Evolutionary conservation across 2,797 vertebrate species (phyloP), one percentile per base, ranked within the genome.

Genomic region (Neoniphon sammara): DNA sequence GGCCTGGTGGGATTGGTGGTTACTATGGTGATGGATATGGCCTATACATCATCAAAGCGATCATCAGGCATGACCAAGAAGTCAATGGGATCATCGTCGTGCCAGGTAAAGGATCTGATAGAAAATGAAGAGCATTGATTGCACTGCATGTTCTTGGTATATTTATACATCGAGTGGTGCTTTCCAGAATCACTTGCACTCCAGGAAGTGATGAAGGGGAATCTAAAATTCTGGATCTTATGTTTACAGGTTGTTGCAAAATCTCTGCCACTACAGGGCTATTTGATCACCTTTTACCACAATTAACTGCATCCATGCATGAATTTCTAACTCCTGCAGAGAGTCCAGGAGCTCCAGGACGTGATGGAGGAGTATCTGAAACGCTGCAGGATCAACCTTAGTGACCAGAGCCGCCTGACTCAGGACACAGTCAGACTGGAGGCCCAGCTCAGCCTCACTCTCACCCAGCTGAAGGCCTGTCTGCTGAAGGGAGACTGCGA

Each of bases 321-420:
- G 39, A 21, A 18, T 62, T 15, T 46, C 0, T 23, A 3, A 36
- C 25, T 77, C 17, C 50, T 78, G 70, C 83, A 91, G 80, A 86
- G 76, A 69, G 80, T 91, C 14, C 75, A 58, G 65, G 91, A 92
- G 82, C 91, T 93, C 8, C 91, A 91, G 83, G 89, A 91, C 69
- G 65, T 91, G 63, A 91, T 92, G 87, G 93, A 93, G 86, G 93
- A 94, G 80, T 92, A 92, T 75, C 82, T 94, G 80, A 94, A 94
- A 70, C 90, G 93, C 64, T 89, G 85, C 6, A 73, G 84, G 67
- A 91, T 94, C 68, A 89, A 90, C 83, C 75, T 92, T 75, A 85
- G 21, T 0, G 84, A 92, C 66, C 85, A 73, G 65, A 65, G 14
- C 65, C 81, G 44, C 59, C 74, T 93, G 63, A 80, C 82, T 27